phyloP scores from a whole-genome alignment of 2,888 invertebrate genomes.

The Melanophora roralis region DNA sequence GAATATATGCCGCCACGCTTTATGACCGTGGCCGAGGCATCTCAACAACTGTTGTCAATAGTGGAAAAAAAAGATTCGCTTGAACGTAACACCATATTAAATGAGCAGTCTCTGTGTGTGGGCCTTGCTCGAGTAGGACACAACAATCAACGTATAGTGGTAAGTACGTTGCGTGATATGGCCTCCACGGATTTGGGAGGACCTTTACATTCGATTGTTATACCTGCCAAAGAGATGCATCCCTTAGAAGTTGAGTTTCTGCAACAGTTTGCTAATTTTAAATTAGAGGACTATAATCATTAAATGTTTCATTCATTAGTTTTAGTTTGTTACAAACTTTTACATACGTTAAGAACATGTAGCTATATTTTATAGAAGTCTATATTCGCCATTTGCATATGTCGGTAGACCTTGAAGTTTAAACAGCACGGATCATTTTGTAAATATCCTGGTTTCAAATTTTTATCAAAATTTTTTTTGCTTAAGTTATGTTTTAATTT shows the following conservation, averaged over 20 bases:
- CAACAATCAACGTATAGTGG: constrained; percentile 87
- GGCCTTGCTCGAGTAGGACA: constrained; percentile 95
- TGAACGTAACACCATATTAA: constrained; percentile 74
- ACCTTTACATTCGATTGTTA: constrained; percentile 95
- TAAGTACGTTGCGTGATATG: constrained; percentile 87
- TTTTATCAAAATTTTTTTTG: too few species aligned
- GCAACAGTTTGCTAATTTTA: constrained; percentile 79
- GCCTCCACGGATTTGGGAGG: constrained; percentile 85
- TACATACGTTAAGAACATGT: constrained; percentile 11
- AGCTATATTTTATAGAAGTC: constrained; percentile 5
- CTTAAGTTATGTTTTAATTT: too few species aligned
- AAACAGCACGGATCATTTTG: too few species aligned
- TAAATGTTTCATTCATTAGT: constrained; percentile 59
- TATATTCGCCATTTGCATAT: too few species aligned
- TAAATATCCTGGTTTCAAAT: too few species aligned
- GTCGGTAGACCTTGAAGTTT: too few species aligned
- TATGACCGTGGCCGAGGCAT: constrained; percentile 94
- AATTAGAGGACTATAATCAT: constrained; percentile 75
- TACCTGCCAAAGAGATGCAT: constrained; percentile 90
- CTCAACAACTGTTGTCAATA: constrained; percentile 88
- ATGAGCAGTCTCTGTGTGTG: constrained; percentile 83
- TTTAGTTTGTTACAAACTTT: not conserved
- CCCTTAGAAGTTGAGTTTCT: constrained; percentile 95
- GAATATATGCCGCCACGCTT: constrained; percentile 96
- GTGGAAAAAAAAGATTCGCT: constrained; percentile 79